Evolutionary conservation across 2,888 invertebrate species (phyloP), one percentile per base, ranked within the genome.

Genomic region (Protodeltote pygarga): DNA sequence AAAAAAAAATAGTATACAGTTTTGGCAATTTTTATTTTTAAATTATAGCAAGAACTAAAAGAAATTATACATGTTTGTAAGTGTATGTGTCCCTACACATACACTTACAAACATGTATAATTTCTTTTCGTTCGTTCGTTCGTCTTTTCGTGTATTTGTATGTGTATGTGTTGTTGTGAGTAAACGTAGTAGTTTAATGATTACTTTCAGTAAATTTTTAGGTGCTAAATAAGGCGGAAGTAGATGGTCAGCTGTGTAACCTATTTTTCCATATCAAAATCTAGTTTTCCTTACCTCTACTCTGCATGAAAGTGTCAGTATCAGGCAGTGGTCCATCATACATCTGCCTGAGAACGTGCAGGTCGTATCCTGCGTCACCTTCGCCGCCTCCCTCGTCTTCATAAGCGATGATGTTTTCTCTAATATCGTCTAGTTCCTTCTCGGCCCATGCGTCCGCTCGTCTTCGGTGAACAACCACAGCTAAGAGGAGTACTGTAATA

Each of bases 361-460:
- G 93, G 81, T 98, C 98, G 85, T 97, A 98, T 1, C 96, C 96
- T 1, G 98, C 97, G 80, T 99, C 99, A 0, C 98, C 98, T 83
- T 99, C 98, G 79, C 99, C 99, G 79, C 99, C 99, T 9, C 99
- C 99, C 85, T 99, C 99, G 75, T 99, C 99, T 77, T 98, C 98
- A 77, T 99, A 99, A 70, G 98, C 97, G 69, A 99, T 97, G 54
- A 99, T 98, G 73, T 98, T 99, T 84, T 99, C 99, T 48, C 99
- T 93, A 19, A 98, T 98, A 78, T 99, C 98, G 75, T 99, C 98
- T 64, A 98, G 95, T 71, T 98, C 98, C 78, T 97, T 97, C 77
- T 96, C 96, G 25, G 96, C 95, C 92, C 97, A 95, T 44, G 96
- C 96, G 72, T 97, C 96, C 46, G 97, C 96, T 65, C 97, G 94